These are phyloP conservation scores for Lasiommata megera DNA, from an alignment of 2,888 invertebrate genomes.

Conservation along the genomic window DNA sequence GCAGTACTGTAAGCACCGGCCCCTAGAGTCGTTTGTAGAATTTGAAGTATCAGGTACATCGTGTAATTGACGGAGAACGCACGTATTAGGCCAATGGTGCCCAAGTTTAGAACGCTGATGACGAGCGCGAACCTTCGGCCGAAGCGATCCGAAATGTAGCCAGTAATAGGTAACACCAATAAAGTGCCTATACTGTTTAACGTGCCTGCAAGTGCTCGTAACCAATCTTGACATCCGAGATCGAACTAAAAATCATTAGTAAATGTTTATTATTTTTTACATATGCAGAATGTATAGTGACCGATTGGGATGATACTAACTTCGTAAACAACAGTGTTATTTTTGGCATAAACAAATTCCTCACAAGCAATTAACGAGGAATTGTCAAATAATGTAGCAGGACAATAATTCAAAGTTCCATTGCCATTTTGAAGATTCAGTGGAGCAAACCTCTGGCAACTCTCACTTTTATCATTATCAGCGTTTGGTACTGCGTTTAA, in stretches of 20 bases:
- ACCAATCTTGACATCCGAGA: constrained; percentile 86
- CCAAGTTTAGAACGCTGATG: constrained; percentile 54
- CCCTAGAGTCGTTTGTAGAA: constrained; percentile 62
- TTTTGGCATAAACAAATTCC: constrained; percentile 52
- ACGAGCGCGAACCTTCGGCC: constrained; percentile 76
- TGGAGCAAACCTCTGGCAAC: constrained; percentile 65
- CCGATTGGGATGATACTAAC: constrained; percentile 41
- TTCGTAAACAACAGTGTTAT: constrained; percentile 63
- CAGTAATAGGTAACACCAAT: constrained; percentile 84
- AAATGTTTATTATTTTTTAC: constrained; percentile 25
- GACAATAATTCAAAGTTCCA: constrained; percentile 50
- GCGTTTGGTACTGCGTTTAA: constrained; percentile 61
- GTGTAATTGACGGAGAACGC: constrained; percentile 75
- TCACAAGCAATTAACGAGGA: constrained; percentile 42
- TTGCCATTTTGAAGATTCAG: constrained; percentile 35
- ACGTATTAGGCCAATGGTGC: constrained; percentile 56
- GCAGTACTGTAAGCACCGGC: constrained; percentile 66
- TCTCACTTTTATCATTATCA: constrained; percentile 40
- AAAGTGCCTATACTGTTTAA: constrained; percentile 86
- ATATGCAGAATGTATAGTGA: background rate
- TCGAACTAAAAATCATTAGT: constrained; percentile 79
- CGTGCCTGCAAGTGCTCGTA: constrained; percentile 86
- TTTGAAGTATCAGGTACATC: constrained; percentile 63
- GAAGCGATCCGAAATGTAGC: constrained; percentile 85
- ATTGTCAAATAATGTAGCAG: constrained; percentile 47